Conservation (phyloP, 2,113 vertebrate species). For the Oryzias curvinotus region DNA sequence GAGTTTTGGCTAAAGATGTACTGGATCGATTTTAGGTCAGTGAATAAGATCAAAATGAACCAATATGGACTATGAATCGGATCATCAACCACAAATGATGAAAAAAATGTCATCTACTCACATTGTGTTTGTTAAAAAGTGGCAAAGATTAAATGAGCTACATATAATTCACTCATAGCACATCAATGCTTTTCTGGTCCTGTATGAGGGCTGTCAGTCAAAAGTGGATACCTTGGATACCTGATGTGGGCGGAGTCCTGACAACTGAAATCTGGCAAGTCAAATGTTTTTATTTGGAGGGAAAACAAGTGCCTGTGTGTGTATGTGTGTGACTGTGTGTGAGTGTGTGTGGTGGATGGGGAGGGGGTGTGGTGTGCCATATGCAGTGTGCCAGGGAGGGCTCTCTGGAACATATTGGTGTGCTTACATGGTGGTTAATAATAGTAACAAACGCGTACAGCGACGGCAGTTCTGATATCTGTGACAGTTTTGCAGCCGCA, state of each 20-base stretch:
- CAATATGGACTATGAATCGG: too few species aligned
- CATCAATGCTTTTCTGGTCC: conserved; percentile 50
- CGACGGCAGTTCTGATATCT: conserved; percentile 72
- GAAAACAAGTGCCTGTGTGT: conserved; percentile 23
- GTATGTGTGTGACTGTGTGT: not conserved
- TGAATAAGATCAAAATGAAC: too few species aligned
- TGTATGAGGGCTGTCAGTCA: conserved; percentile 63
- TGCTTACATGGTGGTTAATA: conserved; percentile 77
- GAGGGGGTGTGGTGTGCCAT: conserved; percentile 65
- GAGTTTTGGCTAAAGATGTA: too few species aligned
- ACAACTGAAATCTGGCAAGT: conserved; percentile 68
- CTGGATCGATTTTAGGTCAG: too few species aligned
- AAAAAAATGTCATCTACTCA: too few species aligned
- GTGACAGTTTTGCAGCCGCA: conserved; percentile 75
- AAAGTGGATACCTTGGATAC: conserved; percentile 36
- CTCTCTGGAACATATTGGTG: conserved; percentile 76
- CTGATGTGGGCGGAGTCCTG: conserved; percentile 66
- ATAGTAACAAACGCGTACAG: conserved; percentile 76
- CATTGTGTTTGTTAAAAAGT: too few species aligned
- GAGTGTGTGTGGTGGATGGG: conserved; percentile 55
- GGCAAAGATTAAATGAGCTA: too few species aligned
- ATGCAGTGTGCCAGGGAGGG: conserved; percentile 63
- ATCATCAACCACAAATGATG: too few species aligned
- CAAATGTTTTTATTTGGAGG: conserved; percentile 71
- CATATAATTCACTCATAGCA: conserved; percentile 19